Percentiles rank a stretch among this genome's conserved stretches.
Evolutionary conservation across 2,888 invertebrate genomes (phyloP).

Genomic region (Magallana nippona): DNA sequence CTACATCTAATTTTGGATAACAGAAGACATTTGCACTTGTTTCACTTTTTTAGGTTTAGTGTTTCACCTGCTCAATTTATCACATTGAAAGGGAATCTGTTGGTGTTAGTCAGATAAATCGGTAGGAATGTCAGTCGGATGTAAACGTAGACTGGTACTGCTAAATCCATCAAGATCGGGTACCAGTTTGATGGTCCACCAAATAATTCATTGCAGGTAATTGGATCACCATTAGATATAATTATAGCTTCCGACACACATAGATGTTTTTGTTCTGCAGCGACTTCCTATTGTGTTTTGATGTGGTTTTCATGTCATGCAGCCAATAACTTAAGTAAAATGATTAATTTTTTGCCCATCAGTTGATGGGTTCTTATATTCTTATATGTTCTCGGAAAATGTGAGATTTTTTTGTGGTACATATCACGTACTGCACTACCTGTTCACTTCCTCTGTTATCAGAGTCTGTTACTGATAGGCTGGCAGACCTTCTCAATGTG

Average conservation of each 20-base stretch:
- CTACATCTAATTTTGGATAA: background rate
- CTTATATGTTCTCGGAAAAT: too few relatives aligned
- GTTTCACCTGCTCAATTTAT: constrained; percentile 32
- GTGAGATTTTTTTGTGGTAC: too few relatives aligned
- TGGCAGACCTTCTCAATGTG: background rate
- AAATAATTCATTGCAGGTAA: background rate
- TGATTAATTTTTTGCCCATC: background rate
- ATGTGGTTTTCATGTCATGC: background rate
- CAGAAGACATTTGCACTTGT: constrained; percentile 13
- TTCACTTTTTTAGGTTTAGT: background rate
- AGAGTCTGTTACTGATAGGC: background rate
- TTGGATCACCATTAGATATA: background rate
- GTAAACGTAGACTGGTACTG: constrained; percentile 25
- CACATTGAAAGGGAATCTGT: constrained; percentile 3
- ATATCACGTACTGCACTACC: background rate
- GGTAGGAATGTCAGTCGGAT: constrained; percentile 19
- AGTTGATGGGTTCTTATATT: too few relatives aligned
- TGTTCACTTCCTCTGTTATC: background rate
- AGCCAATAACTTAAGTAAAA: constrained; percentile 9
- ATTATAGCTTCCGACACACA: constrained; percentile 1
- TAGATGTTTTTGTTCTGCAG: background rate
- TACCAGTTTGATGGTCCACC: constrained; percentile 8
- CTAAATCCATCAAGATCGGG: background rate
- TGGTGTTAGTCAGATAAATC: constrained; percentile 24
- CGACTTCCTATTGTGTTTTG: constrained; percentile 8